Evolutionary conservation across 2,113 vertebrate species (phyloP).

Genomic region (Fukomys damarensis): DNA sequence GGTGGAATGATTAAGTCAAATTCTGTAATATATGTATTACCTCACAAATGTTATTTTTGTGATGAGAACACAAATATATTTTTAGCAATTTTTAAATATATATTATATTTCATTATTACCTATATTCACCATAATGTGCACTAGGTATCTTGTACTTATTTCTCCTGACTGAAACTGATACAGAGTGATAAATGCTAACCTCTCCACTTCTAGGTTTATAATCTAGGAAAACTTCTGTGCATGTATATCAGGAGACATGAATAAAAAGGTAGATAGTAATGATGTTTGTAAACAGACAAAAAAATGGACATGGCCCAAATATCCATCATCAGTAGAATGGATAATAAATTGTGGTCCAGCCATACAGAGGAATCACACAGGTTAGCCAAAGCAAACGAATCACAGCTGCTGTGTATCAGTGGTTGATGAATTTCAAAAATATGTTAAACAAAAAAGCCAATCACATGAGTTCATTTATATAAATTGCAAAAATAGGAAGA

Average conservation of each 20-base stretch:
- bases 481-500: neutral
- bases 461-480: neutral
- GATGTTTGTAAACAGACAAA: neutral
- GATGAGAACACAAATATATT: neutral
- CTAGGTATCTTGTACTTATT: neutral
- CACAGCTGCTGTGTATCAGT: neutral
- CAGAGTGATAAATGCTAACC: neutral
- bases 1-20: neutral
- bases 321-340: neutral
- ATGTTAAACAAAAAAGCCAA: constrained; percentile 24
- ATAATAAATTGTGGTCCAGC: neutral
- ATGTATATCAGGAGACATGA: neutral
- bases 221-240: neutral
- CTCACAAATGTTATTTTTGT: neutral
- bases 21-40: neutral
- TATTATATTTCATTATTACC: neutral
- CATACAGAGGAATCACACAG: neutral
- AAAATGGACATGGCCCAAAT: neutral
- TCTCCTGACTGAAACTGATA: neutral
- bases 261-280: neutral
- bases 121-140: neutral
- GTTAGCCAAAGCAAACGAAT: neutral
- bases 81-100: constrained; percentile 7
- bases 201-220: neutral
- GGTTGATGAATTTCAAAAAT: constrained; percentile 8